Percentiles rank a stretch among this genome's conserved stretches.
Evolutionary conservation across 2,888 invertebrate species (phyloP).

Genomic region (Coleophora deauratella): DNA sequence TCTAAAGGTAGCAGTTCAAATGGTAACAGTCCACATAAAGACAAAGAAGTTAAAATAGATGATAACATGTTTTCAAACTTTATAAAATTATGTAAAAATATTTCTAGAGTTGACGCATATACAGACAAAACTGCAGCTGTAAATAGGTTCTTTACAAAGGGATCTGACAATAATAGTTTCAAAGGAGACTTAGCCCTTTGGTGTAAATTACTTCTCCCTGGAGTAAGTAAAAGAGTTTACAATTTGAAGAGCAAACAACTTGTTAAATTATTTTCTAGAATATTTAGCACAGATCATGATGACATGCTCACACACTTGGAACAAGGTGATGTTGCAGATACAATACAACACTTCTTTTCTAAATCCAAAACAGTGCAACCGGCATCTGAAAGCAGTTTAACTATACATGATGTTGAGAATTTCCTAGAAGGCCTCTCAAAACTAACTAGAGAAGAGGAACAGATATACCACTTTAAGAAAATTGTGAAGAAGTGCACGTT

Average conservation of each 20-base stretch:
- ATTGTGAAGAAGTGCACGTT: conserved; percentile 84
- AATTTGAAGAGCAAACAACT: conserved; percentile 95
- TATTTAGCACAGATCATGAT: conserved; percentile 82
- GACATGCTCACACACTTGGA: conserved; percentile 91
- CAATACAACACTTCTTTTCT: conserved; percentile 84
- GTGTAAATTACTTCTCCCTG: conserved; percentile 89
- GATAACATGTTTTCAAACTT: conserved; percentile 87
- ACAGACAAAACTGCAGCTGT: conserved; percentile 85
- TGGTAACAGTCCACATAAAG: conserved; percentile 14
- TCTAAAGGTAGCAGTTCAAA: no score
- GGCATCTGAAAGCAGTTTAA: conserved; percentile 78
- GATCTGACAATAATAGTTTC: conserved; percentile 76
- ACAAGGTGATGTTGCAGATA: conserved; percentile 92
- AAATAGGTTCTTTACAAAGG: conserved; percentile 77
- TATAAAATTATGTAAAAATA: conserved; percentile 82
- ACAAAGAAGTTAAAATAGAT: conserved; percentile 35
- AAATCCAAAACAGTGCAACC: conserved; percentile 76
- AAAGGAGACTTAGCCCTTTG: conserved; percentile 85
- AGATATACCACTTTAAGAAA: conserved; percentile 81
- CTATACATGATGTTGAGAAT: conserved; percentile 83
- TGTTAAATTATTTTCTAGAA: conserved; percentile 88
- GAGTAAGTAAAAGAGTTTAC: conserved; percentile 87
- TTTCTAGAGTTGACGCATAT: conserved; percentile 86
- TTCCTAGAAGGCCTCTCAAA: conserved; percentile 83
- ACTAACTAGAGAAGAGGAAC: conserved; percentile 91